A percentile compares a stretch with the other conserved stretches of the same genome.
phyloP scores from a whole-genome alignment of 2,113 vertebrate species.

The Calypte anna region DNA sequence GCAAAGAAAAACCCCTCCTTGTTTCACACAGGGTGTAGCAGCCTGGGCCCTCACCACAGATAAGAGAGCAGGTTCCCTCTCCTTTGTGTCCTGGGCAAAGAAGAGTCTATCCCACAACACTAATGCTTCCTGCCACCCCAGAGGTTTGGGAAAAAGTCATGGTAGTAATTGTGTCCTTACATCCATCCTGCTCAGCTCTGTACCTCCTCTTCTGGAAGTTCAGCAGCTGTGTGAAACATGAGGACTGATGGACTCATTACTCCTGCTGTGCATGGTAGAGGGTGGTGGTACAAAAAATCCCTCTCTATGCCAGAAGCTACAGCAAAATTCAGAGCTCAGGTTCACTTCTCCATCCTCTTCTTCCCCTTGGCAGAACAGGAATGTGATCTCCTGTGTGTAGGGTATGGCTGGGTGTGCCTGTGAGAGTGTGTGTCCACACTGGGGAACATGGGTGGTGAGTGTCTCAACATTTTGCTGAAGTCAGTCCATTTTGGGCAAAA shows the following conservation, averaged over 20 bases:
- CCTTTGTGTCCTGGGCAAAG: background rate
- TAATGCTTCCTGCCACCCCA: background rate
- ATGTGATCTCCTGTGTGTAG: background rate
- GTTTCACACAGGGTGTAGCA: background rate
- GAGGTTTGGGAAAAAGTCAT: background rate
- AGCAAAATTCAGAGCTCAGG: background rate
- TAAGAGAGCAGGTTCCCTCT: background rate
- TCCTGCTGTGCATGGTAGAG: background rate
- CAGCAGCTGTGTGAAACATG: background rate
- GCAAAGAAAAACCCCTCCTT: background rate
- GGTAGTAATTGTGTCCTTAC: background rate
- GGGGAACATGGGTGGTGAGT: fast-evolving
- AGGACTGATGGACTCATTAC: fast-evolving
- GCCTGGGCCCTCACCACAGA: background rate
- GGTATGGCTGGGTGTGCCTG: background rate
- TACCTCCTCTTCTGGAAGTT: background rate
- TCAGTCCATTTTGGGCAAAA: background rate
- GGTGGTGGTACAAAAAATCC: background rate
- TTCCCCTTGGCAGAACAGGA: background rate
- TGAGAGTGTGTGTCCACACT: fast-evolving
- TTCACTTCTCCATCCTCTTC: background rate
- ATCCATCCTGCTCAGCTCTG: background rate
- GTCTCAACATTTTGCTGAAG: background rate
- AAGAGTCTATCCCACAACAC: background rate
- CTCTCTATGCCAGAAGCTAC: background rate